Conservation (phyloP, 2,113 vertebrate genomes). For the Neopipo cinnamomea region DNA sequence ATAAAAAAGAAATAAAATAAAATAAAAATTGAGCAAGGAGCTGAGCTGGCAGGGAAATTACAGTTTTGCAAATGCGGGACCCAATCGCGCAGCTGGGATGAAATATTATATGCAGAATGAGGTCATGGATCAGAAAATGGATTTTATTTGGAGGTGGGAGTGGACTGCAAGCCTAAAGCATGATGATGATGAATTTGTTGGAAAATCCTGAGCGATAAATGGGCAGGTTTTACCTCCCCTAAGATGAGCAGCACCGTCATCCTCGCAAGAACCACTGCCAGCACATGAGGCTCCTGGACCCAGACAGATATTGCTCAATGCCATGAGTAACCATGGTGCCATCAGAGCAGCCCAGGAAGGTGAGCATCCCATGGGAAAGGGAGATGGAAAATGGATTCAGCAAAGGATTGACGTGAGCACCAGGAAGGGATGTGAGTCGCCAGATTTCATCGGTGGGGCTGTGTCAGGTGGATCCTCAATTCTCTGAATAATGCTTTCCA, state of each 20-base stretch:
- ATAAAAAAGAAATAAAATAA: background rate
- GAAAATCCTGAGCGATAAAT: background rate
- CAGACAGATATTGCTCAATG: background rate
- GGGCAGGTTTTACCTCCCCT: background rate
- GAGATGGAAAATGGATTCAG: background rate
- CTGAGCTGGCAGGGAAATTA: conserved; percentile 48
- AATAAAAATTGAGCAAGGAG: background rate
- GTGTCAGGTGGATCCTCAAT: background rate
- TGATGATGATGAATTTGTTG: conserved; percentile 8
- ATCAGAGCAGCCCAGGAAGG: background rate
- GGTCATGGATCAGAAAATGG: conserved; percentile 55
- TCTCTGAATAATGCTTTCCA: conserved; percentile 27
- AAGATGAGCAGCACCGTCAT: background rate
- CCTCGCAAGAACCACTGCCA: background rate
- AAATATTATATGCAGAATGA: conserved; percentile 39
- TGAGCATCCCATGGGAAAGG: background rate
- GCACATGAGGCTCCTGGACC: background rate
- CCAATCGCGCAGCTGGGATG: conserved; percentile 36
- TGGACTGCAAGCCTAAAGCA: background rate
- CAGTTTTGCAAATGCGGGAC: background rate
- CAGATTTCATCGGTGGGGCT: background rate
- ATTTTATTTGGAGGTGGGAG: conserved; percentile 57
- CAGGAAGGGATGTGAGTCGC: background rate
- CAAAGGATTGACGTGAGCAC: background rate
- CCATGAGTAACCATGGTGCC: background rate